Evolutionary conservation across 2,113 vertebrate genomes (phyloP), one percentile per base, ranked within the genome.

Genomic region (Charina bottae): DNA sequence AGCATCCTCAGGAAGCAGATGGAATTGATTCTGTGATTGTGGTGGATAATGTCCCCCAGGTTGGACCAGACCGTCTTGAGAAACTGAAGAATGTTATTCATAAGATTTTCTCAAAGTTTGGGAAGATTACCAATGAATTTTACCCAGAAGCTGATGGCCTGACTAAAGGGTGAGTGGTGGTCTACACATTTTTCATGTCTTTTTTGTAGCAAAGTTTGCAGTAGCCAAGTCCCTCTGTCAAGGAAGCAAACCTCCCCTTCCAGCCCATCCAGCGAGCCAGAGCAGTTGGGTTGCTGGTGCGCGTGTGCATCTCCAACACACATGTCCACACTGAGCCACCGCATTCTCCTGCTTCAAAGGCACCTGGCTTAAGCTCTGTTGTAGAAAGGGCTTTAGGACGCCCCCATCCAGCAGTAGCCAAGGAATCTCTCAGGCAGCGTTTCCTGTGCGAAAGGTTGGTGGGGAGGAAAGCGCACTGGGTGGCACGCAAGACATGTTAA

Each of bases 81-180:
- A 99, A 99, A 85, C 98, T 99, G 23, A 99, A 99, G 94, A 99
- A 99, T 7, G 99, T 99, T 95, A 98, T 99, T 92, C 98, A 99
- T 95, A 99, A 99, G 97, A 99, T 99, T 94, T 99, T 99, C 96
- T 99, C 99, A 91, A 99, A 99, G 95, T 99, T 99, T 91, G 99
- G 99, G 60, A 99, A 99, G 96, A 99, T 99, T 96, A 98, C 98
- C 58, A 99, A 99, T 6, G 99, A 99, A 93, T 99, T 98, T 95
- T 99, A 99, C n/a, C 99, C 99, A 0, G 98, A 99, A 37, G 97
- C 97, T 62, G 99, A 99, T 1, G 99, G 99, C 2, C 97, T 97
- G 95, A 99, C 99, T 19, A 99, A 99, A 97, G 99, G 99, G 99
- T 99, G 94, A 92, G 97, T 96, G 0, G 0, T 0, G n/a, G 33